Base-by-base conservation (phyloP, 2,888 invertebrate species). In the Xanthia togata region DNA sequence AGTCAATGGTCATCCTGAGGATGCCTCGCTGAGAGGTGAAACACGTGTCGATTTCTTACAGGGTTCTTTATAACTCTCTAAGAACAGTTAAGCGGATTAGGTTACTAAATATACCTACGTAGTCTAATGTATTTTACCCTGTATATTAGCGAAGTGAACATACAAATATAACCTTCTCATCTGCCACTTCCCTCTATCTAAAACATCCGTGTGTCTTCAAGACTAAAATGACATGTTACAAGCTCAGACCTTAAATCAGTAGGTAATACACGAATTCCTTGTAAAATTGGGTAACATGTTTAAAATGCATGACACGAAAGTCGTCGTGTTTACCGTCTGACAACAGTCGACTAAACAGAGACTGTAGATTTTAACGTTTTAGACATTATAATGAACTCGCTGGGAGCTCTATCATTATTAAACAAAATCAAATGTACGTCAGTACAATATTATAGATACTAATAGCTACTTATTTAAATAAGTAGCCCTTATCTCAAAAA, bases 251-350 rank as follows among this genome's bases (percentile, higher is more conserved):
- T 76, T 35, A 76, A 59, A 81, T 87, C 63, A 79, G 78, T 81
- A 82, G 47, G 76, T 78, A 71, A 72, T 70, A 64, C 71, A 77
- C 73, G 79, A 59, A 73, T 79, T 79, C 65, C 79, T 84, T 79
- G 80, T 76, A 81, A 82, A 82, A 89, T 91, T 89, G 84, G 81
- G 89, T 85, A 89, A 91, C 73, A 79, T 79, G 76, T 73, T 87
- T 90, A 79, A 87, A 82, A 89, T 86, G 86, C 89, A 71, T 55
- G 73, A 79, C 89, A 90, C 89, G 89, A 77, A 70, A 47, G 70
- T 59, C 71, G 76, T 80, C 62, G 76, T 87, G 84, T 77, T 85
- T 71, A 78, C 78, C 76, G 87, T 80, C 76, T 78, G 59, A 76
- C 82, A 79, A 82, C 84, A n/a, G 31, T 0, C 38, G 44, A 63